phyloP scores from a whole-genome alignment of 2,113 vertebrate genomes.

The Plectropomus leopardus region DNA sequence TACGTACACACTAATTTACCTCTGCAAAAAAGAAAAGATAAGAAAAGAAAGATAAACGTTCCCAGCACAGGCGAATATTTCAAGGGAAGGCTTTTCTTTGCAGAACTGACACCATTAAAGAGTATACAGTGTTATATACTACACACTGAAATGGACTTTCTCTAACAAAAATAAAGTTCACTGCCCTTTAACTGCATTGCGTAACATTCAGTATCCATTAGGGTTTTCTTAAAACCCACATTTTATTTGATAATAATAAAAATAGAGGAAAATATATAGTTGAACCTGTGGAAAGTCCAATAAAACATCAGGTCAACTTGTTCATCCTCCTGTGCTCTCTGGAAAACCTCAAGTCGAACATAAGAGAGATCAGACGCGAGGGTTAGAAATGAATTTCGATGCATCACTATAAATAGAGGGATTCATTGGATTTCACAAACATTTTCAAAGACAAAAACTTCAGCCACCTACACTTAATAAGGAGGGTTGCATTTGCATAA shows the following conservation, averaged over 20 bases:
- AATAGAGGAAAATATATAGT: constrained; percentile 69
- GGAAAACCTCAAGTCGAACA: constrained; percentile 69
- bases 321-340: constrained; percentile 53
- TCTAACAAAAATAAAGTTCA: constrained; percentile 77
- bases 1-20: constrained; percentile 86
- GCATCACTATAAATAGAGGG: constrained; percentile 77
- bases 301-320: constrained; percentile 56
- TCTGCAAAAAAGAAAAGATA: constrained; percentile 65
- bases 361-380: constrained; percentile 53
- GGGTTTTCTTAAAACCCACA: constrained; percentile 56
- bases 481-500: constrained; percentile 62
- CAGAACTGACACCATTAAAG: constrained; percentile 80
- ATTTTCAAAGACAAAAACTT: constrained; percentile 76
- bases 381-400: constrained; percentile 68
- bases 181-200: constrained; percentile 77
- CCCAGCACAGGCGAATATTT: constrained; percentile 79
- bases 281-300: constrained; percentile 65
- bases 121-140: constrained; percentile 81
- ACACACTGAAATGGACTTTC: constrained; percentile 78
- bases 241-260: constrained; percentile 62
- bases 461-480: constrained; percentile 72
- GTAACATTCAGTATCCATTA: constrained; percentile 82
- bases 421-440: constrained; percentile 72
- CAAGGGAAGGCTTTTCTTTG: constrained; percentile 72
- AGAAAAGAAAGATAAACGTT: constrained; percentile 74